Evolutionary conservation across 2,888 invertebrate species (phyloP).

Genomic region (Melipona beecheii): DNA sequence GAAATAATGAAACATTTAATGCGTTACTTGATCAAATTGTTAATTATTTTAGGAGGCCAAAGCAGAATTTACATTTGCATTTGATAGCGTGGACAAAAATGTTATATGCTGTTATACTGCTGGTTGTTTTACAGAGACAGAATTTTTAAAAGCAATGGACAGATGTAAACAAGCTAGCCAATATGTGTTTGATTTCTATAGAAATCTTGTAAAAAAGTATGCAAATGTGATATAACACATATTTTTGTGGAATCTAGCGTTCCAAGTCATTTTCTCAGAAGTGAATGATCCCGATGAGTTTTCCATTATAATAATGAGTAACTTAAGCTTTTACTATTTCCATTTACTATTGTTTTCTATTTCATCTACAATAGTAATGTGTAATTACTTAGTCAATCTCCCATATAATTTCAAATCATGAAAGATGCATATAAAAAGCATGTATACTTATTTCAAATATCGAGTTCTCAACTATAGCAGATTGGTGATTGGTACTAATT

Average conservation of each 20-base stretch:
- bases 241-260: background rate
- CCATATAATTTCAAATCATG: too few species aligned
- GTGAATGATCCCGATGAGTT: too few species aligned
- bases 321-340: too few species aligned
- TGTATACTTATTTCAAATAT: too few species aligned
- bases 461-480: too few species aligned
- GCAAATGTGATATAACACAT: constrained; percentile 76
- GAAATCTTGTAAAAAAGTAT: constrained; percentile 87
- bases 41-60: constrained; percentile 83
- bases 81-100: constrained; percentile 88
- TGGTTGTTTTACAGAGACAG: constrained; percentile 88
- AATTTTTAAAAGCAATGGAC: constrained; percentile 88
- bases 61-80: constrained; percentile 90
- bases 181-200: constrained; percentile 90
- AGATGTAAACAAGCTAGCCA: constrained; percentile 88
- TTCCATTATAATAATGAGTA: too few species aligned
- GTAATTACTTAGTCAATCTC: too few species aligned
- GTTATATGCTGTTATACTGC: constrained; percentile 88
- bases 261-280: background rate
- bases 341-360: too few species aligned
- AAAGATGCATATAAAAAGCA: too few species aligned
- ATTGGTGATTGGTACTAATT: too few species aligned
- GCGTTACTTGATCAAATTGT: background rate
- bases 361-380: too few species aligned
- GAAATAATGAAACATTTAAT: background rate